Conservation (phyloP, 2,797 vertebrate species). For the Threskiornis aethiopicus region DNA sequence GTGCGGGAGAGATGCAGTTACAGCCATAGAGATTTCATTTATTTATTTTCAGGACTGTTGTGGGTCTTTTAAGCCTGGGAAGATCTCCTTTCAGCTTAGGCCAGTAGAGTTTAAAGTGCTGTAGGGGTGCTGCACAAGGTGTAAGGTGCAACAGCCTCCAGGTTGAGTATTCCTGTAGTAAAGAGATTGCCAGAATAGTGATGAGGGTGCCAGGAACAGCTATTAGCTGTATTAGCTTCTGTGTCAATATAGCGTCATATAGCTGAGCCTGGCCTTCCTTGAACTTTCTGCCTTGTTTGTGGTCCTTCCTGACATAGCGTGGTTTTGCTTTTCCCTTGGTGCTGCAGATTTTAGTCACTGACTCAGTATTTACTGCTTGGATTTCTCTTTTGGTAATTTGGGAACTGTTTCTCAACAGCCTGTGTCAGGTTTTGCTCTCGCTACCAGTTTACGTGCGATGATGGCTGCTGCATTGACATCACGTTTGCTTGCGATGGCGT, state of each 20-base stretch:
- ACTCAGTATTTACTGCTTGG: not conserved
- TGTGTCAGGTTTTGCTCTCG: slow-evolving; percentile 87
- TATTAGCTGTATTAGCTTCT: not conserved
- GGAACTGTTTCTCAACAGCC: slow-evolving; percentile 71
- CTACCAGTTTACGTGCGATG: slow-evolving; percentile 93
- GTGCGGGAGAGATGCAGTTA: not conserved
- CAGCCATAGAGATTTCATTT: not conserved
- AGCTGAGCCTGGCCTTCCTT: not conserved
- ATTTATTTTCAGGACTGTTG: not conserved
- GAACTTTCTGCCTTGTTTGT: not conserved
- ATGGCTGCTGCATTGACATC: slow-evolving; percentile 96
- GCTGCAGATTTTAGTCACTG: not conserved
- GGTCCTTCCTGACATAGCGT: not conserved
- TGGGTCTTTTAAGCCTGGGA: not conserved
- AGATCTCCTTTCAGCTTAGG: not conserved
- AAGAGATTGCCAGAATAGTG: not conserved
- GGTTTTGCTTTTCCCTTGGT: not conserved
- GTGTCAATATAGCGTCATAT: not conserved
- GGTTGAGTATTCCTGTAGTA: not conserved
- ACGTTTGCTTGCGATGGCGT: slow-evolving; percentile 90
- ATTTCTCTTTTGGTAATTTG: slow-evolving; percentile 27
- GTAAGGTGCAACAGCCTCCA: not conserved
- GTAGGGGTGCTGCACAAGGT: not conserved
- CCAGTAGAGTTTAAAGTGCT: not conserved
- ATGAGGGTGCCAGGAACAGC: not conserved